phyloP scores from a whole-genome alignment of 2,797 vertebrate species.

The Intellagama lesueurii region DNA sequence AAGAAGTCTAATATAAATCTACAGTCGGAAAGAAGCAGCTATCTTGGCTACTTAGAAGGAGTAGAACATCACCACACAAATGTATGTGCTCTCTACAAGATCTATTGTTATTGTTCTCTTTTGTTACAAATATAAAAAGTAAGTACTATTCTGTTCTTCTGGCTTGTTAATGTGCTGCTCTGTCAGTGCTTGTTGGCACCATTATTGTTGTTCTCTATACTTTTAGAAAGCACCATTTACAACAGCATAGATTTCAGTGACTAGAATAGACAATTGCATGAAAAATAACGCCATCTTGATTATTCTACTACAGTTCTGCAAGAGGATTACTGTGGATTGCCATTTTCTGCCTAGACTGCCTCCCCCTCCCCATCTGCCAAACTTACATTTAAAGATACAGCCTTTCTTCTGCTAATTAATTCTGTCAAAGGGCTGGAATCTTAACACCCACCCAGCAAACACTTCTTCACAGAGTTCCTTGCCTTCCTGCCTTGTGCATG shows the following conservation, averaged over 20 bases:
- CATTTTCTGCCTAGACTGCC: no score
- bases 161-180: constrained; percentile 1
- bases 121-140: constrained; percentile 49
- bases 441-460: background rate
- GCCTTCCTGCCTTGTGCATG: background rate
- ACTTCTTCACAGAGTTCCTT: background rate
- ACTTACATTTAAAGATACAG: background rate
- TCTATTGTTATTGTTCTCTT: constrained; percentile 54
- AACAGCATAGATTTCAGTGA: constrained; percentile 2
- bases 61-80: background rate
- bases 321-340: background rate
- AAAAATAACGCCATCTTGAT: background rate
- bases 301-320: background rate
- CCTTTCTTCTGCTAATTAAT: background rate
- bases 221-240: background rate
- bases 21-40: constrained; percentile 67
- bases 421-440: background rate
- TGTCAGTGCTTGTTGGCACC: background rate
- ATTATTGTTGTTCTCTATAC: background rate
- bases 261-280: background rate
- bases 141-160: constrained; percentile 18
- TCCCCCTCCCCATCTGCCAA: no score
- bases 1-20: constrained; percentile 61
- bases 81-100: constrained; percentile 24
- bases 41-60: constrained; percentile 52